Percentiles rank a stretch among this genome's conserved stretches.
phyloP scores from a whole-genome alignment of 92 coral and sea anemone species.

The Pocillopora meandrina region DNA sequence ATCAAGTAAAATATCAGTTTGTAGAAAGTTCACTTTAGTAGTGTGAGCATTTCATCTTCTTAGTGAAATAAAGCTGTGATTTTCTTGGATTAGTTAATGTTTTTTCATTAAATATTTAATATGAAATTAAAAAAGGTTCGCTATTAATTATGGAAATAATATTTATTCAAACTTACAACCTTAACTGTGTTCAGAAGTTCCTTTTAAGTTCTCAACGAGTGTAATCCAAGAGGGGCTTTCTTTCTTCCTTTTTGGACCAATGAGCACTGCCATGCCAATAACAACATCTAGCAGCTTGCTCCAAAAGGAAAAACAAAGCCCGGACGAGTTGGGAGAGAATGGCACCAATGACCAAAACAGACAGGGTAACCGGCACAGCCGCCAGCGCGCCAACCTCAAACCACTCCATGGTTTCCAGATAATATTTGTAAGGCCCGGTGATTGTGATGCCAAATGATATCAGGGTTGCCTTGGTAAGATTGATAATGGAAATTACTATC shows the following conservation, averaged over 20 bases:
- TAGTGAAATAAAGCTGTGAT: no score
- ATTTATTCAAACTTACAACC: background rate
- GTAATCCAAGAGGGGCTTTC: background rate
- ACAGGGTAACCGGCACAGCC: conserved; percentile 41
- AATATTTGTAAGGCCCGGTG: conserved; percentile 23
- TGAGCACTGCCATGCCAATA: background rate
- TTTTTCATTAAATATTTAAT: no score
- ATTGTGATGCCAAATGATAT: conserved; percentile 30
- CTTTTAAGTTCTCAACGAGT: background rate
- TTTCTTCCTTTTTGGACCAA: background rate
- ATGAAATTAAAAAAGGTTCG: no score
- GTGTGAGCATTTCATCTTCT: no score
- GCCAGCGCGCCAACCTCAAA: conserved; percentile 47
- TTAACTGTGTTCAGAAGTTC: background rate
- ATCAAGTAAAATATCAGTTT: no score
- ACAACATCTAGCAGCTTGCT: background rate
- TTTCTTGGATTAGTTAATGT: no score
- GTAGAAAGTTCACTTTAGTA: no score
- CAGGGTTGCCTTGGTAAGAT: conserved; percentile 40
- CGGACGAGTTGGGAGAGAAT: conserved; percentile 43
- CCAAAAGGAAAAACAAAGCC: conserved; percentile 10
- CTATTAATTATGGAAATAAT: background rate
- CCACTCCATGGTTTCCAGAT: conserved; percentile 39
- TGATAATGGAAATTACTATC: conserved; percentile 32
- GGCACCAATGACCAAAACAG: conserved; percentile 14